Conservation (phyloP, 2,888 invertebrate species). For the Megalurothrips usitatus region DNA sequence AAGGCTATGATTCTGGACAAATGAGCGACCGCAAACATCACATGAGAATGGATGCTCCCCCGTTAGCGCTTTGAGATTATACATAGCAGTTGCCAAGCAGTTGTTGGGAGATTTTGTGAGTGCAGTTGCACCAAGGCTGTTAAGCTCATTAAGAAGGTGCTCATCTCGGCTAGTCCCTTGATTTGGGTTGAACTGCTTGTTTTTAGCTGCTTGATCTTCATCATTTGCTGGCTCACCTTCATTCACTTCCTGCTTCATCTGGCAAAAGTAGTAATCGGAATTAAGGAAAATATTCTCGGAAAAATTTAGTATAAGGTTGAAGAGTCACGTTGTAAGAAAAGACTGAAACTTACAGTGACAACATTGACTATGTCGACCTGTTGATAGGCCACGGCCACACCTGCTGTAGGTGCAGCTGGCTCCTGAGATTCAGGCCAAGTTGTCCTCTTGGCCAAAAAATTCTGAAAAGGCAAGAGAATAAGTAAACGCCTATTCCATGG, state of each 20-base stretch:
- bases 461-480: background rate
- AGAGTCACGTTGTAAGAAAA: background rate
- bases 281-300: background rate
- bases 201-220: constrained; percentile 16
- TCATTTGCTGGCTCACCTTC: background rate
- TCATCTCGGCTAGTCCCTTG: background rate
- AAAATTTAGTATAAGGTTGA: background rate
- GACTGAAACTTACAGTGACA: background rate
- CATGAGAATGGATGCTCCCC: constrained; percentile 12
- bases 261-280: background rate
- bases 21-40: constrained; percentile 14
- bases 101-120: background rate
- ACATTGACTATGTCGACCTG: background rate
- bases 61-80: background rate
- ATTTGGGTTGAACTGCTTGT: constrained; percentile 14
- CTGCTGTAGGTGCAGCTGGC: background rate
- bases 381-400: constrained; percentile 4
- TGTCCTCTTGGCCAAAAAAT: background rate
- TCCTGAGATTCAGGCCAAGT: constrained; percentile 7
- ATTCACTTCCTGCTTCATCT: constrained; percentile 16
- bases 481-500: background rate
- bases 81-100: constrained; percentile 1
- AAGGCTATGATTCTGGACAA: constrained; percentile 14
- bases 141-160: constrained; percentile 16
- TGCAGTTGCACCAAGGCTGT: constrained; percentile 12